phyloP scores from a whole-genome alignment of 1,140 invertebrate genomes.

The Sitophilus oryzae region DNA sequence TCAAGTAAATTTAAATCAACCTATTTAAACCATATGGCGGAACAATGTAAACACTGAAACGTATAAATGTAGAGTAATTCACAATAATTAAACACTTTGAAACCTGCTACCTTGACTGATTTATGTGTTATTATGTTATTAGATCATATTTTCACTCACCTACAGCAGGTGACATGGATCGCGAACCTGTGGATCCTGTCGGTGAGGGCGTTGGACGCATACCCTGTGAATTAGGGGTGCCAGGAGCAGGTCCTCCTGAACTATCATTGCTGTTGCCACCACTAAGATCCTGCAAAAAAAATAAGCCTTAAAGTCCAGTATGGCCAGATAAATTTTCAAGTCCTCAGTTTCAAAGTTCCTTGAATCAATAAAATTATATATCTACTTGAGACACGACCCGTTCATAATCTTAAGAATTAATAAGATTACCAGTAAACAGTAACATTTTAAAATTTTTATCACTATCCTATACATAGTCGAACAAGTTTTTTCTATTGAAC shows the following conservation, averaged over 20 bases:
- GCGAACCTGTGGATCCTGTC: slow-evolving; percentile 84
- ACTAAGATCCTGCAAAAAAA: slow-evolving; percentile 65
- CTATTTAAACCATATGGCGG: slow-evolving; percentile 13
- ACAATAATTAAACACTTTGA: background rate
- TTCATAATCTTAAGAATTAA: too few species aligned
- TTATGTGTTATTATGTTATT: background rate
- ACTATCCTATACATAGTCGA: too few species aligned
- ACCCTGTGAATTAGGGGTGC: slow-evolving; percentile 66
- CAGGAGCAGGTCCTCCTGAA: slow-evolving; percentile 66
- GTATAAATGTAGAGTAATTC: background rate
- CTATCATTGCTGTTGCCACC: slow-evolving; percentile 59
- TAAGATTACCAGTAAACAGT: too few species aligned
- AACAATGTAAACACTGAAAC: slow-evolving; percentile 6
- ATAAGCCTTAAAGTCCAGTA: background rate
- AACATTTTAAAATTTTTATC: too few species aligned
- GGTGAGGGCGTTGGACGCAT: slow-evolving; percentile 91
- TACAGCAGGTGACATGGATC: slow-evolving; percentile 93
- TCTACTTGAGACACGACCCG: too few species aligned
- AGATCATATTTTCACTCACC: slow-evolving; percentile 62
- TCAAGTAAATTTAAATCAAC: slow-evolving; percentile 9
- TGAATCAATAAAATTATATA: too few species aligned
- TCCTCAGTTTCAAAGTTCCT: background rate
- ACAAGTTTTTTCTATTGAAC: too few species aligned
- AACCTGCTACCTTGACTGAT: background rate
- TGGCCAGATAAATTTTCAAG: background rate